Conservation (phyloP, 2,113 vertebrate species). For the Gyps fulvus region DNA sequence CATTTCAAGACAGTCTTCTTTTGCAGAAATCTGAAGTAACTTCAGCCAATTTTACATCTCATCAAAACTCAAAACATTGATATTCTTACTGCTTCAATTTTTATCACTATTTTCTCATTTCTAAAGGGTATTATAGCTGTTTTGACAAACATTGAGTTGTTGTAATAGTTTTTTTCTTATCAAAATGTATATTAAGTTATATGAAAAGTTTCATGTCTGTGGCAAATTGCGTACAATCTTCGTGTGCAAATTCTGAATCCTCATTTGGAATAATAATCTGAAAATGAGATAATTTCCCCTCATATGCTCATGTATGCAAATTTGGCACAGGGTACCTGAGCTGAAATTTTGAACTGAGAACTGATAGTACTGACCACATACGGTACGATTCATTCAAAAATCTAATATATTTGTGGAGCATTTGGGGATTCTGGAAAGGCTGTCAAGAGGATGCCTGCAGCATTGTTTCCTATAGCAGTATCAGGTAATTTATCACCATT, state of each 20-base stretch:
- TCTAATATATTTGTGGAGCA: not conserved
- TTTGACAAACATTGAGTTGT: not conserved
- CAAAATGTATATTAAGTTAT: not conserved
- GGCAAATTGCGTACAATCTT: not conserved
- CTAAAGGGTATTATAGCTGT: not conserved
- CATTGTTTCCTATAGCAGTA: not conserved
- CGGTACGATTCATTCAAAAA: not conserved
- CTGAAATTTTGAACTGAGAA: not conserved
- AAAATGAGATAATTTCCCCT: not conserved
- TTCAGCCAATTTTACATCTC: not conserved
- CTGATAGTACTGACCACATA: not conserved
- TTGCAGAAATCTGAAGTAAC: not conserved
- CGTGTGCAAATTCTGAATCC: not conserved
- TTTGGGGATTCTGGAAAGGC: not conserved
- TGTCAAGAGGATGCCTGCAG: not conserved
- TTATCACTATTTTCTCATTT: not conserved
- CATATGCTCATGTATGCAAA: not conserved
- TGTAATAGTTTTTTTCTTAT: not conserved
- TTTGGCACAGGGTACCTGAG: not conserved
- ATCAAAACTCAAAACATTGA: not conserved
- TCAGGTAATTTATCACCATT: slow-evolving; percentile 14
- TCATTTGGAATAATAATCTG: not conserved
- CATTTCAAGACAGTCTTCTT: not conserved
- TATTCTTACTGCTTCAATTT: not conserved
- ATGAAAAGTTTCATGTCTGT: not conserved